Evolutionary conservation across 2,797 vertebrate genomes (phyloP).

Genomic region (Sebastes jordani): DNA sequence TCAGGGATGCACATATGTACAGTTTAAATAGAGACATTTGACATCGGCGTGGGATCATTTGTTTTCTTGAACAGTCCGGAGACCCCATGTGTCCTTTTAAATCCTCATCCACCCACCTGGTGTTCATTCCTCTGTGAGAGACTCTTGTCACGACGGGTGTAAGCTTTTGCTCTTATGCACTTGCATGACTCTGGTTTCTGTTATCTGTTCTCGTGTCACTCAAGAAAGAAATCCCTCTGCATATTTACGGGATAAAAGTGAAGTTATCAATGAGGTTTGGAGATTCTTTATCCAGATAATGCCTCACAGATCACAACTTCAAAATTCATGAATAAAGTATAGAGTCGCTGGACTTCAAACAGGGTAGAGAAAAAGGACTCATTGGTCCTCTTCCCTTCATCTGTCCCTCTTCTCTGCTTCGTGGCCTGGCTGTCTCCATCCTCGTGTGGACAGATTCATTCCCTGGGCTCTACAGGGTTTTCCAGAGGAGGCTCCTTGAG

Average conservation of each 20-base stretch:
- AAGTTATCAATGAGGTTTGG: not conserved
- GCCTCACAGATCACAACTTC: not conserved
- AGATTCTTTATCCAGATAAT: not conserved
- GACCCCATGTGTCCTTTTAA: not conserved
- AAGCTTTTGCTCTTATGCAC: not conserved
- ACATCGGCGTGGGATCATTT: not conserved
- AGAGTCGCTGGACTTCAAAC: not conserved
- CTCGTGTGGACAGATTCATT: constrained; percentile 9
- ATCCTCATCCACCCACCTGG: not conserved
- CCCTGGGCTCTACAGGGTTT: constrained; percentile 4
- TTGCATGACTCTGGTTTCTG: not conserved
- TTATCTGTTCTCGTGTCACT: not conserved
- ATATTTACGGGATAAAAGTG: not conserved
- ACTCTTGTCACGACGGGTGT: not conserved
- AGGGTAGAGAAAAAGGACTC: not conserved
- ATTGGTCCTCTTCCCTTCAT: not conserved
- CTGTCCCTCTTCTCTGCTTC: not conserved
- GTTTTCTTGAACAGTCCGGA: not conserved
- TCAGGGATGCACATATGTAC: not conserved
- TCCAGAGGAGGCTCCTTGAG: not conserved
- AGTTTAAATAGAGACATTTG: not conserved
- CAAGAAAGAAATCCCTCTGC: not conserved
- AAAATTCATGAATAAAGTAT: not conserved
- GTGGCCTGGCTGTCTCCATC: not conserved
- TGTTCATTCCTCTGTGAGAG: not conserved